Evolutionary conservation across 2,797 vertebrate genomes (phyloP), one percentile per base, ranked within the genome.

Genomic region (Mastacembelus armatus): DNA sequence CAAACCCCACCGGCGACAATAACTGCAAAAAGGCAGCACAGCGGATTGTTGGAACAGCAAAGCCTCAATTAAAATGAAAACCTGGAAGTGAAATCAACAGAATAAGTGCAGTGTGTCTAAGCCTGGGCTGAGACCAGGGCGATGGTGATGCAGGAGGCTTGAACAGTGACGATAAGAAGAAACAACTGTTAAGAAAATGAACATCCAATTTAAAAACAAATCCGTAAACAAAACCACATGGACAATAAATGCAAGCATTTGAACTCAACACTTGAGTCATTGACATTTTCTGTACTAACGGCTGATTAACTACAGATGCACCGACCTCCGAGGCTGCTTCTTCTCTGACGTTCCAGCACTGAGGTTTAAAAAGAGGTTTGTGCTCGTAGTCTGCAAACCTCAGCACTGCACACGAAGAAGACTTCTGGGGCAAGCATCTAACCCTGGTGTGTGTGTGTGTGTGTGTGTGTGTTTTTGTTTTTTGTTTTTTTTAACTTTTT

Each of bases 261-360:
- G 14, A 71, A 66, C 35, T 66, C 65, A 39, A 52, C 15, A 21
- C 33, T 63, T 40, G 9, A 4, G 27, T 58, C 65, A 19, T 88
- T 91, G 91, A 91, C 90, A 91, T 92, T 62, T 91, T 89, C 75
- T 86, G 91, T 91, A 91, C 83, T 81, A 78, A 35, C 52, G 85
- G 88, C 91, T 88, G 82, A 66, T 81, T 54, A 60, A 73, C 61
- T 22, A 70, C 21, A 43, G 38, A 61, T 19, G 6, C 29, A 1
- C 38, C 10, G 54, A 57, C 19, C 47, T 45, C 32, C 29, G 7
- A 58, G 19, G 45, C 1, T 21, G 36, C 35, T 47, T 65, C 55
- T 39, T 42, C 61, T 63, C 26, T 4, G 18, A 48, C 14, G 22
- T 38, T 35, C 21, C 60, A 50, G 72, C 35, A 68, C 64, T 62